Evolutionary conservation across 2,113 vertebrate genomes (phyloP).

Genomic region (Anoplopoma fimbria): DNA sequence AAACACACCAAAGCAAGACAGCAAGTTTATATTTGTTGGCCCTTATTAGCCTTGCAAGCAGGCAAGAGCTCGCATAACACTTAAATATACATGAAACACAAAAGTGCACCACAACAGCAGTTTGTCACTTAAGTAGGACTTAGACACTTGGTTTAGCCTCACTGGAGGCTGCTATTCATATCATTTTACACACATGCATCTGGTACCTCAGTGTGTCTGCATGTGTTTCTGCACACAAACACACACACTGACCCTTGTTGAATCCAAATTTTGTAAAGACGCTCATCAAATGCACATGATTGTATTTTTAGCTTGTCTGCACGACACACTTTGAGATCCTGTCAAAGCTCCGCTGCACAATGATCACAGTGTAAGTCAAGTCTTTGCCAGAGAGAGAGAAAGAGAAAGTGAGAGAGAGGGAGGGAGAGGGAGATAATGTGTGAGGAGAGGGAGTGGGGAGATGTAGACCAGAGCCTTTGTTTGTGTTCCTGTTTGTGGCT

Average conservation of each 20-base stretch:
- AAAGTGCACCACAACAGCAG: not conserved
- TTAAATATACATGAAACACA: not conserved
- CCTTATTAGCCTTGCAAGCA: slow-evolving; percentile 9
- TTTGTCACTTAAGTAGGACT: not conserved
- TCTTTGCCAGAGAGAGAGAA: slow-evolving; percentile 29
- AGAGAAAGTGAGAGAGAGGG: not conserved
- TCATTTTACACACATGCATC: not conserved
- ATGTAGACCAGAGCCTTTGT: slow-evolving; percentile 52
- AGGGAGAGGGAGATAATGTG: not conserved
- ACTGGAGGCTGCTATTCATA: slow-evolving; percentile 15
- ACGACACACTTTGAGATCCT: slow-evolving; percentile 60
- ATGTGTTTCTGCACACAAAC: slow-evolving; percentile 5
- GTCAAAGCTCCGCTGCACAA: slow-evolving; percentile 58
- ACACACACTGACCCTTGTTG: slow-evolving; percentile 45
- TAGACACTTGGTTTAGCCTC: not conserved
- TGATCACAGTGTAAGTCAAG: slow-evolving; percentile 57
- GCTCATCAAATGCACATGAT: slow-evolving; percentile 58
- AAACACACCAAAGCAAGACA: slow-evolving; percentile 34
- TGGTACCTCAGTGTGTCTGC: not conserved
- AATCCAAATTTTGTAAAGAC: slow-evolving; percentile 55
- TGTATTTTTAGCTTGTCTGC: slow-evolving; percentile 74
- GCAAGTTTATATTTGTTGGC: slow-evolving; percentile 13
- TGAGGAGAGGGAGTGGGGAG: slow-evolving; percentile 15
- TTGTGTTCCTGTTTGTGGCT: slow-evolving; percentile 49
- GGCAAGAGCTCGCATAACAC: not conserved